Percentiles rank a stretch among this genome's conserved stretches.
Conservation (phyloP, 2,888 invertebrate species). For the Hemicrepidius hirtus region DNA sequence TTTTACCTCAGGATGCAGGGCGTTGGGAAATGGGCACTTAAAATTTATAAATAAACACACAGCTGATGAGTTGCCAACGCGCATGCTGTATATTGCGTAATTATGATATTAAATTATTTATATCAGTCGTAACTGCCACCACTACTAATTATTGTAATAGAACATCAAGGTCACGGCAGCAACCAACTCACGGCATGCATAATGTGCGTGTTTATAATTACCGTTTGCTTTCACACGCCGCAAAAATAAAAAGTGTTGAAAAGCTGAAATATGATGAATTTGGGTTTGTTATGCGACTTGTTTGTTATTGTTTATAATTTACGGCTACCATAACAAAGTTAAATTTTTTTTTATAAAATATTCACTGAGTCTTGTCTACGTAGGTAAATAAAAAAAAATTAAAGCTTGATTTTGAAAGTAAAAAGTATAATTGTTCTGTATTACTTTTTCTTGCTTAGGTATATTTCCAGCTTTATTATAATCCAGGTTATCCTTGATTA, state of each 20-base stretch:
- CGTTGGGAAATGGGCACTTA: neutral
- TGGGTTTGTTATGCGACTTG: neutral
- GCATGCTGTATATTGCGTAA: constrained; percentile 20
- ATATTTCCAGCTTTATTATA: no score
- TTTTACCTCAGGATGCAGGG: no score
- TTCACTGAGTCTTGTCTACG: no score
- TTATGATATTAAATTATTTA: constrained; percentile 32
- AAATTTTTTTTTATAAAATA: no score
- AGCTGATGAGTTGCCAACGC: constrained; percentile 21
- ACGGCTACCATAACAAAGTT: no score
- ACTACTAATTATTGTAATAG: constrained; percentile 26
- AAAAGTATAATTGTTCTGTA: no score
- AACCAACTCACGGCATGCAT: constrained; percentile 4
- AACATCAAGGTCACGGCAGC: constrained; percentile 21
- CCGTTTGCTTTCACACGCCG: neutral
- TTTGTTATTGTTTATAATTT: neutral
- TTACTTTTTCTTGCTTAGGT: no score
- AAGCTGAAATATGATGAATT: constrained; percentile 6
- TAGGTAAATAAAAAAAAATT: no score
- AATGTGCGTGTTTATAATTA: constrained; percentile 12
- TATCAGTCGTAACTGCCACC: constrained; percentile 33
- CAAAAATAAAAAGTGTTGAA: constrained; percentile 18
- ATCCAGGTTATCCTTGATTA: neutral
- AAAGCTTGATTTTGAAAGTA: no score
- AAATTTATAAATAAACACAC: neutral